phyloP scores from a whole-genome alignment of 2,113 vertebrate species.

The Ellobius talpinus region DNA sequence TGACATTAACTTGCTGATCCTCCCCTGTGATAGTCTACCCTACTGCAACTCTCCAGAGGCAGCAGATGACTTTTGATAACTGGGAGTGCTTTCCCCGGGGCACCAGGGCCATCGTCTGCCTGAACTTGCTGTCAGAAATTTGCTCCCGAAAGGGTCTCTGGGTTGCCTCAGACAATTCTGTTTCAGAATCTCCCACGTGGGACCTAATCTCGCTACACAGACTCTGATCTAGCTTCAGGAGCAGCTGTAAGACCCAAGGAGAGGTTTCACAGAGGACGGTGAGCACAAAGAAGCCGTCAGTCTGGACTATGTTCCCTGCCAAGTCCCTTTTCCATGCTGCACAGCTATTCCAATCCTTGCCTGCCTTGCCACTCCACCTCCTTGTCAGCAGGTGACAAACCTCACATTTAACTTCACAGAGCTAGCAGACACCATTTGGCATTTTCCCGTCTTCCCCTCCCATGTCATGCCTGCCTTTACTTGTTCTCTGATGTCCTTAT shows the following conservation, averaged over 20 bases:
- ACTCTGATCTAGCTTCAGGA: background rate
- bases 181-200: background rate
- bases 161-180: background rate
- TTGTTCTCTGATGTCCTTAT: background rate
- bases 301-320: background rate
- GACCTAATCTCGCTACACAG: background rate
- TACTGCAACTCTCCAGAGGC: background rate
- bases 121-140: background rate
- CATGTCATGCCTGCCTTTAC: background rate
- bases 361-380: background rate
- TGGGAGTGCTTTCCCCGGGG: background rate
- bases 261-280: background rate
- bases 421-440: background rate
- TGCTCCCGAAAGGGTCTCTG: background rate
- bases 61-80: conserved; percentile 43
- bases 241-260: background rate
- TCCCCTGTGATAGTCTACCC: background rate
- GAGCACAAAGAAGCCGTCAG: background rate
- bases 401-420: background rate
- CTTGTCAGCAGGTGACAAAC: background rate
- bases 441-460: background rate
- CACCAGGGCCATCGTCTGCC: background rate
- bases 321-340: background rate
- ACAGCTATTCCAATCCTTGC: background rate
- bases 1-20: background rate